Conservation (phyloP, 2,797 vertebrate species). For the Neopelma chrysocephalum region DNA sequence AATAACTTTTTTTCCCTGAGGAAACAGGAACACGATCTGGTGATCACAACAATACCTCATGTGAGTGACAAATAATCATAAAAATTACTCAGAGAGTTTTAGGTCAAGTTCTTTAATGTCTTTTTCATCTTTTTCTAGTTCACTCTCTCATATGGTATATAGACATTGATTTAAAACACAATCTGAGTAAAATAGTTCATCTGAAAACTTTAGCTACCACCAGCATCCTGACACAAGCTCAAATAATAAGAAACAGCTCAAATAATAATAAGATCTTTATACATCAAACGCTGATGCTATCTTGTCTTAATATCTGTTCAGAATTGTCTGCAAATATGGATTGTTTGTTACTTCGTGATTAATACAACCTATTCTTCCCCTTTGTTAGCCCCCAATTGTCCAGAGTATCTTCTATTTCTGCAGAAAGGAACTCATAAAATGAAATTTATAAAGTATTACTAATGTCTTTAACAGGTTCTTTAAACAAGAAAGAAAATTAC, state of each 20-base stretch:
- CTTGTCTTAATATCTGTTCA: background rate
- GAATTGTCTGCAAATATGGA: background rate
- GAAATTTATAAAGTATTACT: background rate
- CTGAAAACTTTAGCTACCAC: background rate
- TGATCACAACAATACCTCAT: background rate
- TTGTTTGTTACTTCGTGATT: background rate
- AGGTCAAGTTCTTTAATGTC: background rate
- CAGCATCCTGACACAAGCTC: background rate
- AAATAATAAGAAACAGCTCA: background rate
- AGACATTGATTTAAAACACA: background rate
- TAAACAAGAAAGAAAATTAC: background rate
- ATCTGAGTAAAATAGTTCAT: background rate
- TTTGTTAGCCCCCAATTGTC: background rate
- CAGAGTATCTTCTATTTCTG: background rate
- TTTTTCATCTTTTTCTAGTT: background rate
- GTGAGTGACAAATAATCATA: background rate
- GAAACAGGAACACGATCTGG: background rate
- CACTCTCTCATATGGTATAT: background rate
- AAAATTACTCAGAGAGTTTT: background rate
- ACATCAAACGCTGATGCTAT: no score
- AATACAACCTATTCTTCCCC: background rate
- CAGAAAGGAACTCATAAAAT: background rate
- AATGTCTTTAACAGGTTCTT: background rate
- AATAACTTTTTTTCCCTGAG: background rate
- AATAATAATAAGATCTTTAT: no score